Evolutionary conservation across 2,797 vertebrate species (phyloP), one percentile per base, ranked within the genome.

Genomic region (Pipistrellus kuhlii): DNA sequence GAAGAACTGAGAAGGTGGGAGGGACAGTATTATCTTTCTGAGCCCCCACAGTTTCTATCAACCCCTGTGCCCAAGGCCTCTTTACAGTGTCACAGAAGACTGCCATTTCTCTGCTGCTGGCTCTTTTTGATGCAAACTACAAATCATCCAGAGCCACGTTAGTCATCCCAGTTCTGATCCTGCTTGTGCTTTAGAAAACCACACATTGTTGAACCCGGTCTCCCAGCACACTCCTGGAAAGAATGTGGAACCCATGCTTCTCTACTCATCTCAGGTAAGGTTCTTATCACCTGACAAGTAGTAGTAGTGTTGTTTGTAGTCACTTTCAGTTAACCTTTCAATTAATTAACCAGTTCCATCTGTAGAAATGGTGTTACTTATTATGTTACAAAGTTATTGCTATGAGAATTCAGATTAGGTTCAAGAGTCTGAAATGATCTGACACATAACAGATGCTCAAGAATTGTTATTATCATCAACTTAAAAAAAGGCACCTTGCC

Each of bases 181-280:
- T 81, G 41, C 11, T 90, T 94, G 21, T 89, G 62, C n/a, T 64
- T 71, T 86, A 69, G 81, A 95, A 87, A 84, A 87, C 27, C 6
- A 77, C 21, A 55, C 17, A 85, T 72, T 84, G 13, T 82, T 85
- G 82, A 93, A 85, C 30, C 25, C 48, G 68, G 38, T 13, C 27
- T 3, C 30, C 44, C 21, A 91, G 80, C 91, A 72, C n/a, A 77
- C 27, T 80, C 55, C n/a, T 62, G 6, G 25, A 90, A 77, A 85
- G 64, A 80, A 17, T 66, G 64, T 38, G 41, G 30, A 84, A 92
- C 10, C 25, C 12, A 3, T 17, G 35, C 44, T 93, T 93, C 27
- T 85, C 51, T 89, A 68, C 14, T 69, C 3, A 53, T 85, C 32
- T 86, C 46, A 68, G 44, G 8, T 83, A 82, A 93, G 38, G 44